phyloP scores from a whole-genome alignment of 2,113 vertebrate species.

The Tupaia chinensis region DNA sequence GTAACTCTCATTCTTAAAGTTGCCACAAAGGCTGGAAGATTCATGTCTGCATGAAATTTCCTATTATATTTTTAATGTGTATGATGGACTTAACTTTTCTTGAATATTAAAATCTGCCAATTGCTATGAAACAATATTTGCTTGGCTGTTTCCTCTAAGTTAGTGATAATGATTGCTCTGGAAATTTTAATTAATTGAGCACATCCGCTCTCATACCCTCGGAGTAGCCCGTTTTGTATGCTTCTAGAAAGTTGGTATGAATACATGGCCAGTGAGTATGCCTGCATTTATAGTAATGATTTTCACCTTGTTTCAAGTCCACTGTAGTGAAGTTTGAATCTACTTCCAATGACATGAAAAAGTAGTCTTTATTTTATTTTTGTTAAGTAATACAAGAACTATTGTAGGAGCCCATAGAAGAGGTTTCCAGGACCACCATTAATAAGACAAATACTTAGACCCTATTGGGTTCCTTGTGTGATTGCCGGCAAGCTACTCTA shows the following conservation, averaged over 20 bases:
- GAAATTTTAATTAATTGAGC: slow-evolving; percentile 37
- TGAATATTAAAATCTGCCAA: slow-evolving; percentile 76
- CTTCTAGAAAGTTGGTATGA: slow-evolving; percentile 30
- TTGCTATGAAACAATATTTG: slow-evolving; percentile 77
- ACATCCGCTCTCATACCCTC: neutral
- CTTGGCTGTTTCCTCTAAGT: slow-evolving; percentile 43
- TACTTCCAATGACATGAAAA: neutral
- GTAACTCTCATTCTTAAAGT: slow-evolving; percentile 43
- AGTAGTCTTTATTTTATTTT: slow-evolving; percentile 26
- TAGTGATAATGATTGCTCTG: slow-evolving; percentile 14
- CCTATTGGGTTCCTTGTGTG: neutral
- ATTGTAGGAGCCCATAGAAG: neutral
- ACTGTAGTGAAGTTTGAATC: neutral
- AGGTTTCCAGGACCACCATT: neutral
- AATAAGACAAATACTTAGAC: neutral
- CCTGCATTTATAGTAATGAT: neutral
- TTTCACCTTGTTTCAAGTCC: slow-evolving; percentile 36
- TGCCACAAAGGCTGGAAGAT: slow-evolving; percentile 42
- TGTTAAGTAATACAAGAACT: slow-evolving; percentile 37
- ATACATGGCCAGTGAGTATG: neutral
- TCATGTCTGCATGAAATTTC: slow-evolving; percentile 59
- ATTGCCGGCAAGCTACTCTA: neutral
- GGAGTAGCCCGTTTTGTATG: neutral
- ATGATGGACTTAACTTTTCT: slow-evolving; percentile 56
- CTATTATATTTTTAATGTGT: slow-evolving; percentile 56